Percentiles rank a stretch among this genome's conserved stretches.
phyloP scores from a whole-genome alignment of 2,113 vertebrate species.

The Zingel zingel region DNA sequence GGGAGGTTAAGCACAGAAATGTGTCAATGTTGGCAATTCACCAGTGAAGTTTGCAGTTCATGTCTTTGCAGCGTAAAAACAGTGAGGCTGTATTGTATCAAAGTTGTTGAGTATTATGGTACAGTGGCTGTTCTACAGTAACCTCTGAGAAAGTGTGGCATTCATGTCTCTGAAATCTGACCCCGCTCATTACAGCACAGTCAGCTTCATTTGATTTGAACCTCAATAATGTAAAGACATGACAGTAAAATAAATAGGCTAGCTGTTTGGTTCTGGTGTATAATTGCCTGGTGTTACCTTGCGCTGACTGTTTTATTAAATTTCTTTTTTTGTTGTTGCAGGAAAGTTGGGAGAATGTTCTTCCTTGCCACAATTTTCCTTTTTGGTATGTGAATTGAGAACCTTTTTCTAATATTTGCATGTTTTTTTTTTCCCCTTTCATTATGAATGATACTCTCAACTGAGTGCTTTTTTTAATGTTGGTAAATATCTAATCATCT shows the following conservation, averaged over 20 bases:
- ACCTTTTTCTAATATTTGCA: neutral
- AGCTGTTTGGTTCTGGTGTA: neutral
- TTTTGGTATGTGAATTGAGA: slow-evolving; percentile 64
- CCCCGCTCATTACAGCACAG: slow-evolving; percentile 21
- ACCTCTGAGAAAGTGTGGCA: slow-evolving; percentile 37
- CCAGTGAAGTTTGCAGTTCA: slow-evolving; percentile 68
- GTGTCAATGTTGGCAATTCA: slow-evolving; percentile 62
- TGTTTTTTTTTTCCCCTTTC: neutral
- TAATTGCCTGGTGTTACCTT: neutral
- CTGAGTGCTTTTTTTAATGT: neutral
- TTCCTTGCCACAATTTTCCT: slow-evolving; percentile 70
- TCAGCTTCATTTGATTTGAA: slow-evolving; percentile 46
- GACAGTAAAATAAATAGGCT: neutral
- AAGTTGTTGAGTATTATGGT: slow-evolving; percentile 23
- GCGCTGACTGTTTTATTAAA: neutral
- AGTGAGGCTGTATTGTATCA: slow-evolving; percentile 30
- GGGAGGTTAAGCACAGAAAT: slow-evolving; percentile 46
- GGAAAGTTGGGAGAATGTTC: slow-evolving; percentile 70
- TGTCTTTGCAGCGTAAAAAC: slow-evolving; percentile 42
- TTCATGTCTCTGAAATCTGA: slow-evolving; percentile 43
- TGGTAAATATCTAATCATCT: neutral
- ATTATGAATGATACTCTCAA: neutral
- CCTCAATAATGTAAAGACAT: slow-evolving; percentile 1
- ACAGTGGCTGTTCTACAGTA: slow-evolving; percentile 37
- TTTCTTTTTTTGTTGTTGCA: slow-evolving; percentile 12